These are phyloP conservation scores for Entosphenus tridentatus DNA, from an alignment of 2,113 vertebrate species.

Conservation along the genomic window DNA sequence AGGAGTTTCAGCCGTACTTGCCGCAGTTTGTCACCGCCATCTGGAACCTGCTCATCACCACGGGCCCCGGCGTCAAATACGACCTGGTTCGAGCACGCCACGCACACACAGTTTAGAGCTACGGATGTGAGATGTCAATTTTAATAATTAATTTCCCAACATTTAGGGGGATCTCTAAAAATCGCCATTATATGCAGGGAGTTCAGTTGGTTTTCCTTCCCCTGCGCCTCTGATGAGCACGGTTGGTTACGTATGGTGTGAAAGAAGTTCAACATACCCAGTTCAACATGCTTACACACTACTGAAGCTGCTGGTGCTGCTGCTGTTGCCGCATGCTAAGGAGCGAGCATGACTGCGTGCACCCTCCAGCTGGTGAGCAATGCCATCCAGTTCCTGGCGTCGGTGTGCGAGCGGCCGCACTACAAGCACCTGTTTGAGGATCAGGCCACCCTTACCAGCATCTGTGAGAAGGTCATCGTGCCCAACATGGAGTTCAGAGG, in stretches of 20 bases:
- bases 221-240: not conserved
- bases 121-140: not conserved
- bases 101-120: not conserved
- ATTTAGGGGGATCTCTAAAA: no score
- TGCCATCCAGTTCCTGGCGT: conserved; percentile 91
- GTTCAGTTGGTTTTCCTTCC: not conserved
- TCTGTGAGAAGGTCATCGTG: conserved; percentile 96
- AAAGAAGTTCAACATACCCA: no score
- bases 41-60: conserved; percentile 90
- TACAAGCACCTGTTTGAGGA: conserved; percentile 97
- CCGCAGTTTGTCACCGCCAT: conserved; percentile 89
- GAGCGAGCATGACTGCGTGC: no score
- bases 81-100: conserved; percentile 41
- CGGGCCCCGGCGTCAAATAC: conserved; percentile 91
- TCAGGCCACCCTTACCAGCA: conserved; percentile 80
- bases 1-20: conserved; percentile 83
- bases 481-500: conserved; percentile 99
- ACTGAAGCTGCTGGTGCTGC: no score
- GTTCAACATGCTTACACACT: no score
- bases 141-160: not conserved
- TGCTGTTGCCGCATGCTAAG: no score
- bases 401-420: conserved; percentile 84
- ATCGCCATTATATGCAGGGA: no score
- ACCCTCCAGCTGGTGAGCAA: conserved; percentile 67
- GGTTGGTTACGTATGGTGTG: no score